Evolutionary conservation across 2,797 vertebrate species (phyloP), one percentile per base, ranked within the genome.

Genomic region (Neosilurus mollespiculum): DNA sequence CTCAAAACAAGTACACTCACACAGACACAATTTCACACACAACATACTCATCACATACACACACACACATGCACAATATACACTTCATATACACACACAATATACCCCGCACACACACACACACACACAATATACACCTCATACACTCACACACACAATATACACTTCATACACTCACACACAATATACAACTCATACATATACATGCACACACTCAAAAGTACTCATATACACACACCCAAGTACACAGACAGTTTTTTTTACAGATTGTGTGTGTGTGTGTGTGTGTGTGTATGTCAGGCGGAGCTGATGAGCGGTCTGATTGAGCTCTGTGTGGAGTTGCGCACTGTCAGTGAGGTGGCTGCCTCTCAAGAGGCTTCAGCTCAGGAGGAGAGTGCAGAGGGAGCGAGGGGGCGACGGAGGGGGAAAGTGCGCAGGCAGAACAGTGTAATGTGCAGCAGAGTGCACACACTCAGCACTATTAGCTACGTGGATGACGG

Each of bases 241-340:
- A 54, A 6, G 15, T 14, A n/a, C 49, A 72, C 10, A 6, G 10
- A n/a, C 2, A 53, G 22, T 59, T 9, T 37, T 16, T 54, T 30
- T 67, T 26, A 69, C 1, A 12, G 26, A n/a, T 1, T 43, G 24
- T 61, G 34, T 71, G 34, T 56, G 22, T 9, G 65, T 67, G 37
- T 71, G 18, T 49, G 43, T 49, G 11, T 78, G 4, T 22, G 64
- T 71, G 43, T 34, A 34, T 84, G 1, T 65, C 88, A 98, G 97
- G 97, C 97, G 0, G 96, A 97, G 90, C 92, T 98, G 37, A 98
- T 98, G 97, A 98, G 95, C 7, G 92, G 96, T 67, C 95, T 98
- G 85, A 98, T 98, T 1, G 97, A 98, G 90, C 97, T 96, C 91
- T 97, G 97, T 71, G 96, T 98, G 78, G 97, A 98, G 92, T 94